Percentiles rank a stretch among this genome's conserved stretches.
Conservation (phyloP, 2,113 vertebrate species). For the Vireo altiloquus region DNA sequence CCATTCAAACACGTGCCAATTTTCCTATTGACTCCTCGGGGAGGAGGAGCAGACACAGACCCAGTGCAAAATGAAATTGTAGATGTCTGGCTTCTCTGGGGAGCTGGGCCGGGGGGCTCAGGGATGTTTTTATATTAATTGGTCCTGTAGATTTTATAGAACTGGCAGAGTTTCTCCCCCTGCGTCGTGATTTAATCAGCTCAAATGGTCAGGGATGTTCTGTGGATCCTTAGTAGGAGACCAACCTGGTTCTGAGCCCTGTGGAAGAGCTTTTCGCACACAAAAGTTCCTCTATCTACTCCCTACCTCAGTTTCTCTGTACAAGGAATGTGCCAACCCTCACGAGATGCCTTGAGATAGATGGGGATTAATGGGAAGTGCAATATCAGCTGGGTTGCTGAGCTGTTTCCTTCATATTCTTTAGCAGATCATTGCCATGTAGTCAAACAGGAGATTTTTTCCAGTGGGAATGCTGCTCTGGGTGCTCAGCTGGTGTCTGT, state of each 20-base stretch:
- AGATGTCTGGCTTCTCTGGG: slow-evolving; percentile 26
- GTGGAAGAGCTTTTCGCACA: neutral
- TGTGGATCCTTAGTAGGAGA: neutral
- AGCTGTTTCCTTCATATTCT: neutral
- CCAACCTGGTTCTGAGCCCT: neutral
- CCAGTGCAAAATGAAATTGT: neutral
- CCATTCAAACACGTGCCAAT: neutral
- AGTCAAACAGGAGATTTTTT: neutral
- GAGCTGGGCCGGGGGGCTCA: neutral
- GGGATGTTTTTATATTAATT: neutral
- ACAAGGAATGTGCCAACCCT: neutral
- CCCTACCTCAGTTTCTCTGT: neutral
- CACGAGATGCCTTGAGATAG: neutral
- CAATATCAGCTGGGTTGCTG: neutral
- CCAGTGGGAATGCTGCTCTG: neutral
- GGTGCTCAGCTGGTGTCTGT: neutral
- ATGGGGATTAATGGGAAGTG: neutral
- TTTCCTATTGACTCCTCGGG: neutral
- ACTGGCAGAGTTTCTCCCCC: neutral
- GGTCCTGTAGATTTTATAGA: neutral
- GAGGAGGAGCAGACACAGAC: neutral
- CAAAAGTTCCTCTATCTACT: neutral
- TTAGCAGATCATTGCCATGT: neutral
- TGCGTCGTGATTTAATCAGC: neutral
- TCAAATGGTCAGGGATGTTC: neutral